A percentile compares a stretch with the other conserved stretches of the same genome.
phyloP scores from a whole-genome alignment of 2,113 vertebrate genomes.

The Ailurus styani region DNA sequence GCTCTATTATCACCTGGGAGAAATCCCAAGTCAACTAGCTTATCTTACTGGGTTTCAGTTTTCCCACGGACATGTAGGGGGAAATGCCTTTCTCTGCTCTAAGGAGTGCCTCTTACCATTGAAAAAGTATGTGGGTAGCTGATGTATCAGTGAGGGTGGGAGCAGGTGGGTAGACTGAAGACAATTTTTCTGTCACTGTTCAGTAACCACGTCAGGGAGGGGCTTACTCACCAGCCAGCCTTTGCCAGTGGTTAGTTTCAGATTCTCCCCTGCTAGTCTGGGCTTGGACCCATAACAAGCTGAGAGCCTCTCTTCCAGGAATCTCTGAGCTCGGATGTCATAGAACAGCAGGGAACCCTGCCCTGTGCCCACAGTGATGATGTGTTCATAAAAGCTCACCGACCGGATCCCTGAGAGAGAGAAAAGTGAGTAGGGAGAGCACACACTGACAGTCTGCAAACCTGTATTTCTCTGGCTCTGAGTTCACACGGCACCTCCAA shows the following conservation, averaged over 20 bases:
- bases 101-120: not conserved
- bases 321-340: slow-evolving; percentile 95
- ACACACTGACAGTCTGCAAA: no score
- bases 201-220: not conserved
- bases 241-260: slow-evolving; percentile 94
- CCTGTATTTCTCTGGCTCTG: not conserved
- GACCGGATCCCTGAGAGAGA: slow-evolving; percentile 92
- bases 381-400: slow-evolving; percentile 98
- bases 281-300: slow-evolving; percentile 82
- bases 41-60: not conserved
- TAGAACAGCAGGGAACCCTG: slow-evolving; percentile 97
- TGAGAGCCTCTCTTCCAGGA: slow-evolving; percentile 88
- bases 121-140: not conserved
- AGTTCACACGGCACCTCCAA: not conserved
- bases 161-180: not conserved
- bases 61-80: not conserved
- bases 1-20: not conserved
- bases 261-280: slow-evolving; percentile 88
- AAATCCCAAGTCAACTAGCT: not conserved
- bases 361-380: slow-evolving; percentile 97
- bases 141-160: not conserved
- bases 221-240: slow-evolving; percentile 94
- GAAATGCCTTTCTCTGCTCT: not conserved
- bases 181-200: not conserved
- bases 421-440: not conserved